Percentiles rank a stretch among this genome's conserved stretches.
These are phyloP conservation scores for Aculops lycopersici DNA, from an alignment of 1,140 invertebrate species.

Conservation along the genomic window DNA sequence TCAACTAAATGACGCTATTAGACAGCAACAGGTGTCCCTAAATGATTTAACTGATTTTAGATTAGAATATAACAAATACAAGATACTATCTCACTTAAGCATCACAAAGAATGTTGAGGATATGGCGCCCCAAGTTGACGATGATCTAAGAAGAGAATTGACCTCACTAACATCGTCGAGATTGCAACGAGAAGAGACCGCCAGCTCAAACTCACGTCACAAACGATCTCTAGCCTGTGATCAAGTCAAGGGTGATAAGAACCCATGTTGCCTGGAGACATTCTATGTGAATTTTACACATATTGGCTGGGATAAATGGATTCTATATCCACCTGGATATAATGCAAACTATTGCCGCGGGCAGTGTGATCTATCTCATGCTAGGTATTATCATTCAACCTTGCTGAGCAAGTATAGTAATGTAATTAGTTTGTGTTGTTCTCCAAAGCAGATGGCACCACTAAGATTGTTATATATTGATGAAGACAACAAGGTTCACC, in stretches of 20 bases:
- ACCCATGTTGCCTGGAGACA: conserved; percentile 54
- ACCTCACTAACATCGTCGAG: too few species aligned
- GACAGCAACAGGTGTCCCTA: too few species aligned
- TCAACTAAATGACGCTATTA: too few species aligned
- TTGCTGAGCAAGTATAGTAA: conserved; percentile 6
- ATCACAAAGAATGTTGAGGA: too few species aligned
- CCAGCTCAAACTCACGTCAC: too few species aligned
- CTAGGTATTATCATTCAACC: conserved; percentile 9
- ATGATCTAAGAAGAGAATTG: too few species aligned
- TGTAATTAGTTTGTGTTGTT: conserved; percentile 8
- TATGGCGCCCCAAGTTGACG: too few species aligned
- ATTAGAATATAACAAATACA: neutral
- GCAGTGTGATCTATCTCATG: conserved; percentile 9
- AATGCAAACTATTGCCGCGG: conserved; percentile 9
- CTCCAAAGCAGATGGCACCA: conserved; percentile 8
- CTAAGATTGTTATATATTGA: conserved; percentile 8
- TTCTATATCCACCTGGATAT: conserved; percentile 8
- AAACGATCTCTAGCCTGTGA: too few species aligned
- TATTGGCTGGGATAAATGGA: conserved; percentile 10
- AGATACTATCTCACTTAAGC: neutral
- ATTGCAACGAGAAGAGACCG: too few species aligned
- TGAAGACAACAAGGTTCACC: conserved; percentile 4
- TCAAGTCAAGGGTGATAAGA: too few species aligned
- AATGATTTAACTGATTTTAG: too few species aligned
- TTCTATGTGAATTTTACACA: conserved; percentile 55